Evolutionary conservation across 2,113 vertebrate genomes (phyloP).

Genomic region (Hassar affinis): DNA sequence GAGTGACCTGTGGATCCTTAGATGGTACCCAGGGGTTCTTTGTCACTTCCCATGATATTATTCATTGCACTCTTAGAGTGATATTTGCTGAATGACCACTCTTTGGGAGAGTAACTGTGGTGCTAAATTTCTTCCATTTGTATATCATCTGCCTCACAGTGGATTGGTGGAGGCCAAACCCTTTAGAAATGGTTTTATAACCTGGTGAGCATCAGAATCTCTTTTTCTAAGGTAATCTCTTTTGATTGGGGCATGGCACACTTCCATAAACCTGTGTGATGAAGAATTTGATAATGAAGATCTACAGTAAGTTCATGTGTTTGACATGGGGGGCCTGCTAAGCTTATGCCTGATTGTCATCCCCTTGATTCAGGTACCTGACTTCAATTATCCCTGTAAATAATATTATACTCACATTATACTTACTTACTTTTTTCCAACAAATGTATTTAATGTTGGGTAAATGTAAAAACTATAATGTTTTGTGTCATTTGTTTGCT

Average conservation of each 20-base stretch:
- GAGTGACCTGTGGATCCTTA: background rate
- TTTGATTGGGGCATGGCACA: background rate
- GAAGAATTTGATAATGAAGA: background rate
- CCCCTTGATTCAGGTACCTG: background rate
- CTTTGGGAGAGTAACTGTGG: background rate
- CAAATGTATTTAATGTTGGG: background rate
- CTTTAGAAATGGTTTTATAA: background rate
- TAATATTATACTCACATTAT: background rate
- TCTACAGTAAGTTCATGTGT: background rate
- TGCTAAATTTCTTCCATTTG: background rate
- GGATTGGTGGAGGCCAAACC: background rate
- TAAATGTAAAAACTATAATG: background rate
- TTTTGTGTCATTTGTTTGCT: background rate
- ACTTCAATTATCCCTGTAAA: background rate
- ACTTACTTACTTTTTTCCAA: too few species aligned
- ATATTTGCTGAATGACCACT: background rate
- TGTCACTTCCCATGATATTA: background rate
- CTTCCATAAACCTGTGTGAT: background rate
- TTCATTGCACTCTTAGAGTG: background rate
- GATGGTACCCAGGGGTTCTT: background rate
- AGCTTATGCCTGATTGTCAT: background rate
- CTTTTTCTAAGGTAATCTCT: background rate
- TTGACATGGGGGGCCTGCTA: background rate
- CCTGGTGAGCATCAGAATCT: background rate
- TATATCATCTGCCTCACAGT: background rate